Evolutionary conservation across 2,888 invertebrate species (phyloP), one percentile per base, ranked within the genome.

Genomic region (Apamea crenata): DNA sequence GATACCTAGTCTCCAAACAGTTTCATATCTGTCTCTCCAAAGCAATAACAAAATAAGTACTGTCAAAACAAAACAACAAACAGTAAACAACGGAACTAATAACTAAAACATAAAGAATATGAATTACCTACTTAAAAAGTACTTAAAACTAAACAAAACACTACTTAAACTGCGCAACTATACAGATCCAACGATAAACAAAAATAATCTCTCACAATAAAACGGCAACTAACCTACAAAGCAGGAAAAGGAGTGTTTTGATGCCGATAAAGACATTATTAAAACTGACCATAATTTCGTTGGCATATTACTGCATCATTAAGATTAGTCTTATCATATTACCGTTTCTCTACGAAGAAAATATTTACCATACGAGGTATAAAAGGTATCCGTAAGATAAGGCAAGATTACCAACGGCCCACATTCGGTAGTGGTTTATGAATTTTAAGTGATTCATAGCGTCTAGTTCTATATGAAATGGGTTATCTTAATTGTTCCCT

Each of bases 351-450:
- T 91, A 85, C 88, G 91, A 90, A 90, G 91, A 92, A 94, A 94
- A 94, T 94, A 92, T 93, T 93, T 93, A 94, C 93, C 90, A 93
- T 93, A 94, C 89, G 89, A 89, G 91, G 92, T 91, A 86, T 84
- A 85, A 90, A 91, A 91, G 88, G 91, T 92, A 92, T 93, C 89
- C 89, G 83, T 88, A 81, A 93, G 96, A 95, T 96, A 95, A 94
- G 92, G 81, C 78, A 82, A 92, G 94, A 95, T 95, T 94, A 93
- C 86, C 85, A 81, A 85, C 90, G 92, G 81, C 93, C 95, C 93
- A 95, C 94, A 94, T 95, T 94, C 93, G 91, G 95, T 93, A 94
- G 93, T 94, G 92, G 90, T 91, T 94, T 95, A 94, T 94, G 95
- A 93, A 93, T 92, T 91, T 92, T 91, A 93, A 94, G 91, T 93